A percentile compares a stretch with the other conserved stretches of the same genome.
These are phyloP conservation scores for Hyperoplus lanceolatus DNA, from an alignment of 2,797 vertebrate species.

Conservation along the genomic window DNA sequence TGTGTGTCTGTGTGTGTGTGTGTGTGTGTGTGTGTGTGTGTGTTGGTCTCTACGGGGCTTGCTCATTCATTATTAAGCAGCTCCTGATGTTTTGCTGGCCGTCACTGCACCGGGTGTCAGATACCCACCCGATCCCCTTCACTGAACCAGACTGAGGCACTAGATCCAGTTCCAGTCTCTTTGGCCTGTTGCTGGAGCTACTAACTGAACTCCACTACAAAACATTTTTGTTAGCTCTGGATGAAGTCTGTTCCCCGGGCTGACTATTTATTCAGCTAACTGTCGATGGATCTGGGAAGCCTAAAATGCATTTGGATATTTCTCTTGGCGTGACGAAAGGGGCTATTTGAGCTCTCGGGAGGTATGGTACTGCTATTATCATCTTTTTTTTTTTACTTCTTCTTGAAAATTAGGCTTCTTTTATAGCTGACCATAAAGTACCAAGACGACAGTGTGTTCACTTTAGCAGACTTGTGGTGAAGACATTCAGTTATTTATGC, in stretches of 20 bases:
- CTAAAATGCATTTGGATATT: conserved; percentile 75
- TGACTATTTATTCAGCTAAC: conserved; percentile 42
- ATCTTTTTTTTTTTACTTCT: conserved; percentile 26
- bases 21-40: conserved; percentile 37
- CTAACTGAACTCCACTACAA: conserved; percentile 21
- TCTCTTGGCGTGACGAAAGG: conserved; percentile 53
- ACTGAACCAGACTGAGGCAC: conserved; percentile 59
- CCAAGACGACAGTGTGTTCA: conserved; percentile 40
- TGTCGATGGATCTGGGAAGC: conserved; percentile 43
- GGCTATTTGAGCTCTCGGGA: conserved; percentile 58
- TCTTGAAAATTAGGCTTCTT: conserved; percentile 46
- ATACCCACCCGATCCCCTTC: conserved; percentile 80
- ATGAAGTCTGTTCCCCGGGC: conserved; percentile 16
- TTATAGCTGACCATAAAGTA: conserved; percentile 60
- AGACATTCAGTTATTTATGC: conserved; percentile 51
- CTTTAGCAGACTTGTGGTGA: conserved; percentile 65
- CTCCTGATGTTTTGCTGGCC: conserved; percentile 70
- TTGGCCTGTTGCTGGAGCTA: conserved; percentile 31
- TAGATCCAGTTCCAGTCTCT: conserved; percentile 74
- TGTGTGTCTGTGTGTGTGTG: conserved; percentile 33
- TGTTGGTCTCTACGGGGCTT: conserved; percentile 41
- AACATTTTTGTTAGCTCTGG: conserved; percentile 26
- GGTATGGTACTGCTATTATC: conserved; percentile 66
- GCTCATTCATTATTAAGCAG: conserved; percentile 83
- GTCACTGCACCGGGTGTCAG: conserved; percentile 79